Evolutionary conservation across 2,888 invertebrate genomes (phyloP).

Genomic region (Heliconius hortense): DNA sequence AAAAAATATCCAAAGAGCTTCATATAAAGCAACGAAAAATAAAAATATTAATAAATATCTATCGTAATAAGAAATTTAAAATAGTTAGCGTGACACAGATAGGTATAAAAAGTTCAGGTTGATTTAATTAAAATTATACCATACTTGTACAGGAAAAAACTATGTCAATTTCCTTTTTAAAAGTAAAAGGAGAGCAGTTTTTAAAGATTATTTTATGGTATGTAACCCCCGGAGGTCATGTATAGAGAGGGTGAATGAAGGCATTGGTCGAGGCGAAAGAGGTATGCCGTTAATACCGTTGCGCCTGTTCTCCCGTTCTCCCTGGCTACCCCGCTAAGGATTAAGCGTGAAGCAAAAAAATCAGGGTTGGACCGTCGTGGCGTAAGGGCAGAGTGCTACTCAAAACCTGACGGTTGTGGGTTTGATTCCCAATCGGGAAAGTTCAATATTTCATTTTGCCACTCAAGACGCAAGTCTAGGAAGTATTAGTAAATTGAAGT

Average conservation of each 20-base stretch:
- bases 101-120: conserved; percentile 3
- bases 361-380: too few relatives aligned
- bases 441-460: too few relatives aligned
- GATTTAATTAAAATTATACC: conserved; percentile 11
- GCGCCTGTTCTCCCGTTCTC: too few relatives aligned
- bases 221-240: not conserved
- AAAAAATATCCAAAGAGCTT: not conserved
- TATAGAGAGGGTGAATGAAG: too few relatives aligned
- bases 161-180: conserved; percentile 16
- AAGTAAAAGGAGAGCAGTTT: not conserved
- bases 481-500: too few relatives aligned
- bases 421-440: too few relatives aligned
- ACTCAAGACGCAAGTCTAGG: too few relatives aligned
- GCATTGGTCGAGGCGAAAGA: not conserved
- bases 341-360: too few relatives aligned
- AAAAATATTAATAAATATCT: conserved; percentile 1
- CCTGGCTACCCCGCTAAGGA: too few relatives aligned
- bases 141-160: conserved; percentile 12
- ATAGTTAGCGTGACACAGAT: conserved; percentile 18
- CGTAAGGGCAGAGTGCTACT: too few relatives aligned
- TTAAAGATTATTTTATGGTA: not conserved
- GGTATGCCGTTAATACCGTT: not conserved
- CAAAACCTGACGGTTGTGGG: too few relatives aligned
- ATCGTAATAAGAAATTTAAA: conserved; percentile 13
- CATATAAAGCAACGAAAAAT: conserved; percentile 1